These are phyloP conservation scores for Loris lydekkerianus DNA, from an alignment of 2,797 vertebrate genomes.

Conservation along the genomic window DNA sequence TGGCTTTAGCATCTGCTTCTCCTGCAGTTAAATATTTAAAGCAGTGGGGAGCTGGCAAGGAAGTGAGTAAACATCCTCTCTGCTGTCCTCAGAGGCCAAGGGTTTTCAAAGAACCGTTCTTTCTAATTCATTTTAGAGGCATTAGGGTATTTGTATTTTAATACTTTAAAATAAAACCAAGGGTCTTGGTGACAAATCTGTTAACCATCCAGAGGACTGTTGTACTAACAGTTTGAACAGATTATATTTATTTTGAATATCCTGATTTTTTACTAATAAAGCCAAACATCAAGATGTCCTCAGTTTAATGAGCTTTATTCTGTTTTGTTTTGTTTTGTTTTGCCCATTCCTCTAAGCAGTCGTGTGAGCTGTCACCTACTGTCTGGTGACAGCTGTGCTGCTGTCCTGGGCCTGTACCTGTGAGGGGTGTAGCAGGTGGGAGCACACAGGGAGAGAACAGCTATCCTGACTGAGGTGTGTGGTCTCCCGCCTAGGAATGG, in stretches of 20 bases:
- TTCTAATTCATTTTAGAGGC: background rate
- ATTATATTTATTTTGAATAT: background rate
- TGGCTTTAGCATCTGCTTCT: constrained; percentile 44
- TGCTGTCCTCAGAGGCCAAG: background rate
- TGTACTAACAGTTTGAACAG: background rate
- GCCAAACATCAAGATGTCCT: background rate
- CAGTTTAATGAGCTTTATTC: background rate
- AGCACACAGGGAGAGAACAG: background rate
- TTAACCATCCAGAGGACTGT: background rate
- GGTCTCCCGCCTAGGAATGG: background rate
- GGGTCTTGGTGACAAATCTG: background rate
- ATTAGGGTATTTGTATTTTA: background rate
- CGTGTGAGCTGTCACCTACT: too few species aligned
- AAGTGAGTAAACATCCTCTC: background rate
- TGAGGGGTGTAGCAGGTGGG: fast-evolving
- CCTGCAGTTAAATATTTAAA: constrained; percentile 59
- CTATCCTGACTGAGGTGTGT: background rate
- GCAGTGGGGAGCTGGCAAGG: constrained; percentile 36
- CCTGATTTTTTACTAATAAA: background rate
- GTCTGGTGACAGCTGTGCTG: background rate
- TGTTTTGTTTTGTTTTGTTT: background rate
- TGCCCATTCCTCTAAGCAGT: too few species aligned
- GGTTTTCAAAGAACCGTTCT: background rate
- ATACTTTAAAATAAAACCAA: background rate
- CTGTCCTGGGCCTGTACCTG: background rate